Conservation (phyloP, 1,140 invertebrate species). For the Lethocerus indicus region DNA sequence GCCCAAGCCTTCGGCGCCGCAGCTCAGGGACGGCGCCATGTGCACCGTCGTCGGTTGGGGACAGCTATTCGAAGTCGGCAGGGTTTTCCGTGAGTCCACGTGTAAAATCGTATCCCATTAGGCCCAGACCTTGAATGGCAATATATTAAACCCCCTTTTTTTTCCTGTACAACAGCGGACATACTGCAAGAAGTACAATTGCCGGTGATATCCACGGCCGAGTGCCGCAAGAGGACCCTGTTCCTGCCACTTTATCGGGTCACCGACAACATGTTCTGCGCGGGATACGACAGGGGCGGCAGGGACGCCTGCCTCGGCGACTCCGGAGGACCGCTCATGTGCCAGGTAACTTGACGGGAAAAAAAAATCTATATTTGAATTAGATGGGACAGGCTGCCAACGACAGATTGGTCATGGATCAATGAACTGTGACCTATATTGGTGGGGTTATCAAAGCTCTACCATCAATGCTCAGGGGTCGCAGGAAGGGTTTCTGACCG, state of each 20-base stretch:
- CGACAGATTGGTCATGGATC: too few relatives aligned
- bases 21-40: slow-evolving; percentile 40
- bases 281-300: slow-evolving; percentile 52
- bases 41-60: slow-evolving; percentile 73
- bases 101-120: neutral
- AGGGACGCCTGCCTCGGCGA: slow-evolving; percentile 76
- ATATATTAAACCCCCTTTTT: neutral
- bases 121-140: neutral
- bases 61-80: slow-evolving; percentile 59
- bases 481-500: too few relatives aligned
- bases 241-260: slow-evolving; percentile 62
- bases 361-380: too few relatives aligned
- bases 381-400: too few relatives aligned
- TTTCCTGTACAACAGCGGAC: slow-evolving; percentile 39
- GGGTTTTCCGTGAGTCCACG: slow-evolving; percentile 56
- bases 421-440: too few relatives aligned
- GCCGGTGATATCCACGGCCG: slow-evolving; percentile 62
- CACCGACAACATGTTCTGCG: slow-evolving; percentile 81
- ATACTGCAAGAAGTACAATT: slow-evolving; percentile 72
- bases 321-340: slow-evolving; percentile 73
- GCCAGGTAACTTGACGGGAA: slow-evolving; percentile 26
- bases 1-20: slow-evolving; percentile 30
- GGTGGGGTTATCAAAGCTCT: too few relatives aligned
- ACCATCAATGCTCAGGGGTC: too few relatives aligned
- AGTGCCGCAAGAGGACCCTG: slow-evolving; percentile 60